Percentiles rank a stretch among this genome's conserved stretches.
These are phyloP conservation scores for Stegodyphus dumicola DNA, from an alignment of 1,140 invertebrate genomes.

Conservation along the genomic window DNA sequence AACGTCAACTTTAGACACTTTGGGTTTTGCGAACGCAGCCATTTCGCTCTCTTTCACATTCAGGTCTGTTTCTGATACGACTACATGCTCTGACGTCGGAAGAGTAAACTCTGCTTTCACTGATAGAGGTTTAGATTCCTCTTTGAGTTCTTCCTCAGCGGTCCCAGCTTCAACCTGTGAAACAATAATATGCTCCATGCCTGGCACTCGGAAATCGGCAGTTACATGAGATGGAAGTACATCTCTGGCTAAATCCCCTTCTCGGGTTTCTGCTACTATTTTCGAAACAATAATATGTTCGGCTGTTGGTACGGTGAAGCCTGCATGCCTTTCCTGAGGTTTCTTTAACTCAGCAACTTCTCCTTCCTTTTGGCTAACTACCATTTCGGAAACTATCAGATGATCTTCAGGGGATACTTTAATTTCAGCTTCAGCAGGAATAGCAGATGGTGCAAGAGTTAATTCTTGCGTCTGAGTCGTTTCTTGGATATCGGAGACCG, in stretches of 20 bases:
- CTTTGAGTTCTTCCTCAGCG: constrained; percentile 54
- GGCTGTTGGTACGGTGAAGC: constrained; percentile 18
- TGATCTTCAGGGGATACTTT: constrained; percentile 54
- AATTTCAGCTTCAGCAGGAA: constrained; percentile 35
- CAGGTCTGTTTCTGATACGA: constrained; percentile 45
- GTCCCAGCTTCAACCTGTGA: constrained; percentile 49
- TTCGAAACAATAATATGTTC: constrained; percentile 61
- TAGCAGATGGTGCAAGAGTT: background rate
- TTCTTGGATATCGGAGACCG: constrained; percentile 54
- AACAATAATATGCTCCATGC: constrained; percentile 59
- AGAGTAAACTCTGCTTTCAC: constrained; percentile 53
- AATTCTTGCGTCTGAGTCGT: constrained; percentile 29
- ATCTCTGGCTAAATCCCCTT: constrained; percentile 53
- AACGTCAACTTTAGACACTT: constrained; percentile 41
- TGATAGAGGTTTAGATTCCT: constrained; percentile 17
- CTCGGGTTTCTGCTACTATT: constrained; percentile 25
- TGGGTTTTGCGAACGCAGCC: constrained; percentile 31
- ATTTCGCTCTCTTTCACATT: constrained; percentile 54
- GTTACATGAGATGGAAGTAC: constrained; percentile 45
- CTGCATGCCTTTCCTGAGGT: constrained; percentile 52
- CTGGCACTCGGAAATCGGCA: constrained; percentile 57
- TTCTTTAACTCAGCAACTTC: constrained; percentile 24
- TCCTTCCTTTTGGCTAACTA: constrained; percentile 58
- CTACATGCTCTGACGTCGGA: constrained; percentile 54
- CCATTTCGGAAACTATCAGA: constrained; percentile 56